phyloP scores from a whole-genome alignment of 1,140 invertebrate genomes.

The Cryptotermes secundus region DNA sequence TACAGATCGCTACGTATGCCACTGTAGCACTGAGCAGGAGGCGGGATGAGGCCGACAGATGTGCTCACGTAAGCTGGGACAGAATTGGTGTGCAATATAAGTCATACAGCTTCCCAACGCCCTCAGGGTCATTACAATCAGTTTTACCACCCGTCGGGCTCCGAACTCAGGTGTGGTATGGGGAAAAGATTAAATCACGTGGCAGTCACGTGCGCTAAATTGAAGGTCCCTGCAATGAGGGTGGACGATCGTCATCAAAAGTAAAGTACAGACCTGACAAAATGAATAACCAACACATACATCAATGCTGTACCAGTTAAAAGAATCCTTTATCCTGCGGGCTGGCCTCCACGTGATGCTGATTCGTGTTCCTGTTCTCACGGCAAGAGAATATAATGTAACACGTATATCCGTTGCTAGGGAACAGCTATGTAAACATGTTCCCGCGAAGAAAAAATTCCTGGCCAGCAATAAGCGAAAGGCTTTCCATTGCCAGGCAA shows the following conservation, averaged over 20 bases:
- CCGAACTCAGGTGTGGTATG: constrained; percentile 48
- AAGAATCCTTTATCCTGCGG: no score
- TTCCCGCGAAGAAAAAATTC: no score
- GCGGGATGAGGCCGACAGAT: neutral
- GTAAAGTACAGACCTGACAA: neutral
- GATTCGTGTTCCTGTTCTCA: no score
- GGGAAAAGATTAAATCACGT: constrained; percentile 47
- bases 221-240: neutral
- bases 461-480: no score
- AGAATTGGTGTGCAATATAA: neutral
- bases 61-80: neutral
- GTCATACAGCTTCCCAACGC: neutral
- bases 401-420: no score
- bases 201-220: constrained; percentile 23
- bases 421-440: no score
- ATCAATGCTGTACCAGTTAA: no score
- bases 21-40: neutral
- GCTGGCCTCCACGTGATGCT: no score
- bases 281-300: neutral
- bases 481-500: no score
- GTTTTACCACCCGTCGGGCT: constrained; percentile 45
- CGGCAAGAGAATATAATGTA: no score
- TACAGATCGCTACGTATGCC: neutral
- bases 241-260: neutral
- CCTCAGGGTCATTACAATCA: constrained; percentile 44